Conservation (phyloP, 2,797 vertebrate species). For the Myotis vivesi region DNA sequence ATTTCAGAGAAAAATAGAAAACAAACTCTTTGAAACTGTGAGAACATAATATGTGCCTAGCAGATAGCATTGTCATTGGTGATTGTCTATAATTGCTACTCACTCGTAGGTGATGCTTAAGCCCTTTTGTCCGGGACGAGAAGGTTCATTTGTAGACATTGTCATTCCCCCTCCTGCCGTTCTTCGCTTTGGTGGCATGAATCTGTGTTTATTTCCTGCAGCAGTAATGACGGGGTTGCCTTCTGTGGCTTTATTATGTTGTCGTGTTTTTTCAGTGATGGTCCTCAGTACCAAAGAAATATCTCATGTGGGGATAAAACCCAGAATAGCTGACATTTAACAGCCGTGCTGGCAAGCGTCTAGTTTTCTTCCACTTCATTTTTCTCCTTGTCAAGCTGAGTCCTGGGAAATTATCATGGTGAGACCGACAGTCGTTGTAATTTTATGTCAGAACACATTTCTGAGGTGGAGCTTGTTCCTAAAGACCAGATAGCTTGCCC, state of each 20-base stretch:
- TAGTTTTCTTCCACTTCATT: conserved; percentile 69
- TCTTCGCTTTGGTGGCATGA: conserved; percentile 82
- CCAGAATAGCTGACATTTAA: conserved; percentile 67
- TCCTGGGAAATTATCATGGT: conserved; percentile 54
- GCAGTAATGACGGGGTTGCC: conserved; percentile 83
- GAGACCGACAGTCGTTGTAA: conserved; percentile 33
- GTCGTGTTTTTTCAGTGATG: conserved; percentile 76
- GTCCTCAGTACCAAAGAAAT: conserved; percentile 80
- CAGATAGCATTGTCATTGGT: conserved; percentile 83
- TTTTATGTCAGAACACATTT: conserved; percentile 48
- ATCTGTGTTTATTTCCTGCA: conserved; percentile 85
- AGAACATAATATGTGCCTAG: conserved; percentile 78
- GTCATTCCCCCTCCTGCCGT: conserved; percentile 83
- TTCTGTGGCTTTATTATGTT: conserved; percentile 83
- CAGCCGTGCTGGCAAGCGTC: conserved; percentile 56
- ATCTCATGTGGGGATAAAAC: conserved; percentile 70
- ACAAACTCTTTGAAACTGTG: conserved; percentile 81
- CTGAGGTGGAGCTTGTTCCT: conserved; percentile 47
- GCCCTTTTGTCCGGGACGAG: conserved; percentile 81
- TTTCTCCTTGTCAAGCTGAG: conserved; percentile 61
- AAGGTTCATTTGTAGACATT: conserved; percentile 83
- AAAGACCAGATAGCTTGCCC: conserved; percentile 11
- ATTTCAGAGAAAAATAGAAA: conserved; percentile 80
- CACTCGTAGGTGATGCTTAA: conserved; percentile 80
- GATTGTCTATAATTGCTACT: conserved; percentile 85